Evolutionary conservation across 2,113 vertebrate species (phyloP), one percentile per base, ranked within the genome.

Genomic region (Centrocercus urophasianus): DNA sequence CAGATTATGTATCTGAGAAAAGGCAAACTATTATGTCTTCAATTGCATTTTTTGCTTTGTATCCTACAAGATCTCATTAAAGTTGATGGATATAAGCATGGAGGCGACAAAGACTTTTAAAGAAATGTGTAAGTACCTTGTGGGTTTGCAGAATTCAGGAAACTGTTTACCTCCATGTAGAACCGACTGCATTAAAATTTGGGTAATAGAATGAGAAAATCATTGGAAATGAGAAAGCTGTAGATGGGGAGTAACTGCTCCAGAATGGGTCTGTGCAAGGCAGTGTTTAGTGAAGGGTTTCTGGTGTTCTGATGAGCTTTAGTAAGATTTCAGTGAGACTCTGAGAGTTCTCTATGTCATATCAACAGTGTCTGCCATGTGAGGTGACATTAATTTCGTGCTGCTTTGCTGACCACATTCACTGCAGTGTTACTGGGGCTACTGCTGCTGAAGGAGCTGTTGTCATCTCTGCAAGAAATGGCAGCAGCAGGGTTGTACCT

Each of bases 401-500:
- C 25, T 56, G 4, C 34, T 83, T 74, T 0, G 11, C 52, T 57
- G 34, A 11, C n/a, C 10, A 0, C 15, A 3, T 65, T 69, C 43
- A 3, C 47, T 48, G 19, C 38, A 12, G 47, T 24, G 47, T 24
- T 48, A 48, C 47, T 43, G 42, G 22, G 47, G 20, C 21, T 6
- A 22, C 47, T 48, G 47, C 47, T 48, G 47, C 47, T 24, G 47
- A 48, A 48, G 21, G 21, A 48, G 24, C 48, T 69, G n/a, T 13
- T 3, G 3, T 36, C 8, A 1, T 9, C 0, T 6, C 32, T 70
- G 40, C 8, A 1, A 8, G 30, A 21, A 4, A 1, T 18, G 38
- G 11, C 9, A 5, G 56, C 13, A 34, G 45, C n/a, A 63, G 45
- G 27, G 38, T 38, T 52, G 15, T 32, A 45, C 52, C 52, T 38